These are phyloP conservation scores for Poecilia latipinna DNA, from an alignment of 2,113 vertebrate species.

Conservation along the genomic window DNA sequence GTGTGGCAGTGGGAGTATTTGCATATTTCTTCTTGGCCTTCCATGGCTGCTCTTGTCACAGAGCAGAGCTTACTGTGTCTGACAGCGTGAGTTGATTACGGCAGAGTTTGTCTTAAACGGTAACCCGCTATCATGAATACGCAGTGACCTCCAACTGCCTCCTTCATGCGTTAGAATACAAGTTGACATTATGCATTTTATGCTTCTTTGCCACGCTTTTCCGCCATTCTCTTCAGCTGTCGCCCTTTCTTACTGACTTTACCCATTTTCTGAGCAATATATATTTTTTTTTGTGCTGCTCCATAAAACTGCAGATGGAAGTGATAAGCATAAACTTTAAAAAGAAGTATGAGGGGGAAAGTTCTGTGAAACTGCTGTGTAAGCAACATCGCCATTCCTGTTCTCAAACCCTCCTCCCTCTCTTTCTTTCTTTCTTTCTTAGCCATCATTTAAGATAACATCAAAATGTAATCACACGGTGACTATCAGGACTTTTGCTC, in stretches of 20 bases:
- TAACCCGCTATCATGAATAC: constrained; percentile 15
- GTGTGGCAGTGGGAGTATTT: constrained; percentile 4
- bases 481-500: constrained; percentile 29
- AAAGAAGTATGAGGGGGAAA: constrained; percentile 43
- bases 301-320: constrained; percentile 28
- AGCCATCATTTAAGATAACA: constrained; percentile 63
- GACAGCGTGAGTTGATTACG: constrained; percentile 17
- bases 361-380: constrained; percentile 58
- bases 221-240: constrained; percentile 1
- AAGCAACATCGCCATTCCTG: constrained; percentile 62
- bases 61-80: constrained; percentile 12
- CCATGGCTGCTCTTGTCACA: constrained; percentile 17
- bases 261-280: constrained; percentile 29
- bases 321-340: constrained; percentile 34
- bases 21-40: background rate
- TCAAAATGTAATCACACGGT: constrained; percentile 56
- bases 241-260: background rate
- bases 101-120: constrained; percentile 22
- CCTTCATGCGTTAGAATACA: constrained; percentile 47
- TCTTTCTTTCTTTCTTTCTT: constrained; percentile 13
- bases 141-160: constrained; percentile 55
- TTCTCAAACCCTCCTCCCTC: constrained; percentile 31
- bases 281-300: constrained; percentile 5
- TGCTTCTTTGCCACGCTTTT: constrained; percentile 8
- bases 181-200: constrained; percentile 45